Conservation (phyloP, 2,113 vertebrate genomes). For the Xiphophorus maculatus region DNA sequence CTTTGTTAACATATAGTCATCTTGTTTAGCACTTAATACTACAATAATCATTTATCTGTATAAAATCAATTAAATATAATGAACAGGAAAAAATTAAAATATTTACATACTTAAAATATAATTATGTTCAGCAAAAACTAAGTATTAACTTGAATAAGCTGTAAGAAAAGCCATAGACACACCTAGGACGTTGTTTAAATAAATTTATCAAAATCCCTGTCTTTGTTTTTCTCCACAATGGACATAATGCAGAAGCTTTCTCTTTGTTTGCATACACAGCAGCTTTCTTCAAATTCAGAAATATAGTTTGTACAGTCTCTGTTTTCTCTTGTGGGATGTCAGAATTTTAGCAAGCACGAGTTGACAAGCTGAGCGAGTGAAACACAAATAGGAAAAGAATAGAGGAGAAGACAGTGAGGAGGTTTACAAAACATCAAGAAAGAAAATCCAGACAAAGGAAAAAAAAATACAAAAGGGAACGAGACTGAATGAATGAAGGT, state of each 20-base stretch:
- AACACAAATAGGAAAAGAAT: constrained; percentile 31
- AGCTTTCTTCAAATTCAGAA: neutral
- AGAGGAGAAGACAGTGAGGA: constrained; percentile 13
- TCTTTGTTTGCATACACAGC: constrained; percentile 13
- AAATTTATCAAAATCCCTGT: neutral
- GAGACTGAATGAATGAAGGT: constrained; percentile 10
- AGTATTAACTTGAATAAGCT: neutral
- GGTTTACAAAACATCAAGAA: constrained; percentile 31
- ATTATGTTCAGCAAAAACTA: neutral
- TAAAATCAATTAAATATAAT: neutral
- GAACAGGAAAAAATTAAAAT: neutral
- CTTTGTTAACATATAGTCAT: no score
- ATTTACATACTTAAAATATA: neutral
- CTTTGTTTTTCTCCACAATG: neutral
- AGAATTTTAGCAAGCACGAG: constrained; percentile 8
- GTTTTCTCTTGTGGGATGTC: constrained; percentile 8
- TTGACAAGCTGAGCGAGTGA: constrained; percentile 31
- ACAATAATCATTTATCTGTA: neutral
- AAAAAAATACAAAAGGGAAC: constrained; percentile 19
- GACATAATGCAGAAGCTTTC: neutral
- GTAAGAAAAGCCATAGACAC: neutral
- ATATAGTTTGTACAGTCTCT: constrained; percentile 12
- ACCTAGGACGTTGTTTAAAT: neutral
- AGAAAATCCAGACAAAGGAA: constrained; percentile 38
- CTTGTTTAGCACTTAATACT: neutral